Evolutionary conservation across 2,113 vertebrate genomes (phyloP).

Genomic region (Cygnus buccinator): DNA sequence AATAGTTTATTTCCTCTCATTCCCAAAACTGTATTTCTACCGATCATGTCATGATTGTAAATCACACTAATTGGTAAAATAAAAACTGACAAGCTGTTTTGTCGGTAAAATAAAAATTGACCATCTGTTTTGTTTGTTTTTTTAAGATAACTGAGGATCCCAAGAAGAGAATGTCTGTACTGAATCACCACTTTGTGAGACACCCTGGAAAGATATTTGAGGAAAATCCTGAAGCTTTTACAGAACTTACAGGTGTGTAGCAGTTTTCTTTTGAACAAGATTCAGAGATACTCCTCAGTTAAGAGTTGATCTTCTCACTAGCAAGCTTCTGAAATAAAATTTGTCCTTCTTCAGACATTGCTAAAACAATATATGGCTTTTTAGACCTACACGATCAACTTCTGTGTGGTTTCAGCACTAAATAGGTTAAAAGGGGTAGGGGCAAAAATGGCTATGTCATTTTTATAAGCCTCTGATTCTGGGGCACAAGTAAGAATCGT

Average conservation of each 20-base stretch:
- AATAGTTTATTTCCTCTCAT: neutral
- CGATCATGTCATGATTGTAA: neutral
- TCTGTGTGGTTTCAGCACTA: neutral
- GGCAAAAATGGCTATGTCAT: neutral
- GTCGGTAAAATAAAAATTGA: neutral
- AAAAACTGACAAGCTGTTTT: neutral
- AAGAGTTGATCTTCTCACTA: neutral
- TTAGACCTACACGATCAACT: neutral
- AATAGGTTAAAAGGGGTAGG: neutral
- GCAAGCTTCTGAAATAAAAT: neutral
- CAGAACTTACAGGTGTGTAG: constrained; percentile 83
- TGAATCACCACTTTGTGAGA: constrained; percentile 92
- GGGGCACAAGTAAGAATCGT: fast-evolving
- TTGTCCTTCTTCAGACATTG: neutral
- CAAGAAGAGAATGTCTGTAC: constrained; percentile 82
- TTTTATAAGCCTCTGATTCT: neutral
- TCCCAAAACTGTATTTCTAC: neutral
- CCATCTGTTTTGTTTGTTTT: neutral
- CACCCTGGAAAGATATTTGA: constrained; percentile 86
- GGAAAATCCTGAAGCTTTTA: constrained; percentile 74
- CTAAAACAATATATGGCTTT: neutral
- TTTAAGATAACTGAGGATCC: constrained; percentile 88
- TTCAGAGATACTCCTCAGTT: neutral
- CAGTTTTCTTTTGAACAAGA: neutral
- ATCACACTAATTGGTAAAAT: neutral